Evolutionary conservation across 2,113 vertebrate species (phyloP), one percentile per base, ranked within the genome.

Genomic region (Peromyscus maniculatus): DNA sequence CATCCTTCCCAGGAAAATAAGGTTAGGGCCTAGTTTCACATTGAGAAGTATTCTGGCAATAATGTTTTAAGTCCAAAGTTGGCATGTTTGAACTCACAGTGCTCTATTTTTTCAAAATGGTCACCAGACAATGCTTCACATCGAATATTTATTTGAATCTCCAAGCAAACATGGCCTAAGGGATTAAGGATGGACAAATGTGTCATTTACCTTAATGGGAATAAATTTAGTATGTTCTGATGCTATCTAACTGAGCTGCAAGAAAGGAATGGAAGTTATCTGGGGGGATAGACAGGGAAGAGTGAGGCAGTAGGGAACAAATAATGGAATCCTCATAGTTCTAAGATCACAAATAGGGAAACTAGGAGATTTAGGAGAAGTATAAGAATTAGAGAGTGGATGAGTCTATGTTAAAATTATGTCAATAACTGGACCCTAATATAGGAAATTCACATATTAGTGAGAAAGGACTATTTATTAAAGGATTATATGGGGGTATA

Each of bases 121-220:
- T 57, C 31, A 91, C 5, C 71, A 95, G 87, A 83, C 21, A 90
- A 22, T 24, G 9, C 74, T 67, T 86, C 55, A 16, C 49, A 8
- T n/a, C n/a, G 7, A 57, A 88, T 36, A 72, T 75, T 78, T 94
- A 72, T 91, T 82, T 95, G 59, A 39, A 80, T 72, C 83, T 79
- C 77, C 43, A 78, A 94, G 84, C 1, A 83, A 96, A 86, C 31
- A 31, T 78, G 9, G 52, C 15, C 80, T 6, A 7, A 39, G 80
- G 87, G 80, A 66, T 79, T 87, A 59, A 90, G 43, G 77, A 16
- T 39, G 19, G 55, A 36, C 33, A 55, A 78, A 49, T 78, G 49
- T 39, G 16, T 94, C 39, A 91, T 77, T 92, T 79, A 28, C 46
- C 62, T 67, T 64, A 75, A 75, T 72, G 36, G 64, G 49, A 91